Conservation (phyloP, 2,113 vertebrate species). For the Salminus brasiliensis region DNA sequence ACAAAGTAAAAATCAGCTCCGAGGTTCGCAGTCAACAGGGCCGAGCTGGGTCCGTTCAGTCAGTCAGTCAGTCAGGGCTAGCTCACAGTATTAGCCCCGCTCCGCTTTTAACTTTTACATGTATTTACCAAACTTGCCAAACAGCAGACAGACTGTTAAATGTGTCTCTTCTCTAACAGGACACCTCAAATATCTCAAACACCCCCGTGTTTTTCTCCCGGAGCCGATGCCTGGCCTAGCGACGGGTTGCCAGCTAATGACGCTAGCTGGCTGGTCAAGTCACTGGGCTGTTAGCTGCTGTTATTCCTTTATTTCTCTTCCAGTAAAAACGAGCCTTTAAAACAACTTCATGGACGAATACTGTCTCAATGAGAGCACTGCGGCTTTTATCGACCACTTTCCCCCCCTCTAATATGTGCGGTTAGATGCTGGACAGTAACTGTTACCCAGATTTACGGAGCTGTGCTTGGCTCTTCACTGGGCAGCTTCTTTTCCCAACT, state of each 20-base stretch:
- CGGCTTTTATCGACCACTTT: not conserved
- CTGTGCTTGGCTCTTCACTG: no score
- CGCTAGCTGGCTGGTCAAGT: not conserved
- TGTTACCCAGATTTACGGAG: no score
- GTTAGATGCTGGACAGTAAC: not conserved
- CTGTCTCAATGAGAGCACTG: not conserved
- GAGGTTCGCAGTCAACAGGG: conserved; percentile 64
- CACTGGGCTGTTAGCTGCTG: not conserved
- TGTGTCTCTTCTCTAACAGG: not conserved
- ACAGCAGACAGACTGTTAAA: not conserved
- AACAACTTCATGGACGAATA: not conserved
- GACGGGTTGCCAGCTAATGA: not conserved
- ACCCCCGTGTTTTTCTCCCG: not conserved
- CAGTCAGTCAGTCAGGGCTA: not conserved
- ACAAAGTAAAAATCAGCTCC: conserved; percentile 35
- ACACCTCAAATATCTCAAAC: not conserved
- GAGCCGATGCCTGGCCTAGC: not conserved
- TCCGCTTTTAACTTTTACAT: not conserved
- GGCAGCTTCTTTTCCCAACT: no score
- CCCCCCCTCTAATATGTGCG: not conserved
- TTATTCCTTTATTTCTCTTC: not conserved
- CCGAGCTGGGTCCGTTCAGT: conserved; percentile 44
- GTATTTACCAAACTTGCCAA: not conserved
- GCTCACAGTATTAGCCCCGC: not conserved
- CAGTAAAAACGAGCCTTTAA: not conserved